A percentile compares a stretch with the other conserved stretches of the same genome.
These are phyloP conservation scores for Caenorhabditis japonica DNA, from an alignment of 2,888 invertebrate genomes.

Conservation along the genomic window DNA sequence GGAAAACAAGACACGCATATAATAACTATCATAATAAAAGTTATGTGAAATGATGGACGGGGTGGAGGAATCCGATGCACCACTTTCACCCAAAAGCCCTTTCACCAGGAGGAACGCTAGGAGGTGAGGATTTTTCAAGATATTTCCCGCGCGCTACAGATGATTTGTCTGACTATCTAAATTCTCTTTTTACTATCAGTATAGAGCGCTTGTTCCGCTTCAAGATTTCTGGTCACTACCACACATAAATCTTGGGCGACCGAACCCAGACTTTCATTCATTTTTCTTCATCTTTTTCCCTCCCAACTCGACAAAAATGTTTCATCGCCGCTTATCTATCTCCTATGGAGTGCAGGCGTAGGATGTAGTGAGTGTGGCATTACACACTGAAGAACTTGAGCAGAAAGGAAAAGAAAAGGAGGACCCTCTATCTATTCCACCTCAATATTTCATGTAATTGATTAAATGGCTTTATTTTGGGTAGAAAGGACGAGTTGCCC, in stretches of 20 bases:
- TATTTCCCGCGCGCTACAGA: neutral
- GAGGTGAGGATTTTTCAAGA: constrained; percentile 19
- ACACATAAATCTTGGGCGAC: constrained; percentile 15
- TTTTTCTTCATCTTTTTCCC: constrained; percentile 6
- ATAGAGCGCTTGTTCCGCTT: too few species aligned
- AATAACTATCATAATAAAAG: constrained; percentile 7
- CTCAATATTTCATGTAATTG: constrained; percentile 53
- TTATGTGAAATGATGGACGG: constrained; percentile 48
- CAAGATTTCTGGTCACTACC: neutral
- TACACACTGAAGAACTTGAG: constrained; percentile 49
- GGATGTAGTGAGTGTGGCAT: constrained; percentile 48
- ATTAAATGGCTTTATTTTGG: constrained; percentile 47
- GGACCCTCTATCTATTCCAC: constrained; percentile 34
- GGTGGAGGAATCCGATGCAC: constrained; percentile 39
- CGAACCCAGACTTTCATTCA: constrained; percentile 3
- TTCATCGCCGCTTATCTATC: constrained; percentile 42
- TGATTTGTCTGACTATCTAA: too few species aligned
- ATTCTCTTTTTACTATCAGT: too few species aligned
- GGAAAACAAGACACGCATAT: too few species aligned
- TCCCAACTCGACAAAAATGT: constrained; percentile 44
- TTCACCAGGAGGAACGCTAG: constrained; percentile 30
- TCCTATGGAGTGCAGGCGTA: constrained; percentile 42
- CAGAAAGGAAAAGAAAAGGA: constrained; percentile 9
- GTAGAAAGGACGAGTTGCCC: neutral
- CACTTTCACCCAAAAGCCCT: constrained; percentile 43